Base-by-base conservation (phyloP, 2,888 invertebrate species). In the Nymphalis urticae region DNA sequence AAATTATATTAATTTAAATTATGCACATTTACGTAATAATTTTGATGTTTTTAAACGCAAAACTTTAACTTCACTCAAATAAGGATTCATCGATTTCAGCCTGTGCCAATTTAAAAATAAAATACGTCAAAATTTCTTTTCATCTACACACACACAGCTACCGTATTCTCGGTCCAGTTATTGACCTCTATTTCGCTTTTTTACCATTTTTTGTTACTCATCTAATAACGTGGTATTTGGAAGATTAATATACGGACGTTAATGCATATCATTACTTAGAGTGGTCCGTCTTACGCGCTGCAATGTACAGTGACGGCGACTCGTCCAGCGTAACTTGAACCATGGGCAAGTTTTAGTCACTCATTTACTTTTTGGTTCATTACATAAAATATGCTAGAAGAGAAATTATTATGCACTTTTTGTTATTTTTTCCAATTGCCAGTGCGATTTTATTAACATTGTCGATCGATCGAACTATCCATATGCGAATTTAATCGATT, bases 211-310 rank as follows among this genome's bases (percentile, higher is more conserved):
- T 83, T 82, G 83, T 81, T 79, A 82, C 82, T 76, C 79, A 75
- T 80, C 81, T 87, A 88, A 88, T 87, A 86, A 84, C 82, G 77
- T 82, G 81, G 80, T 85, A 87, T 88, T 89, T 84, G 81, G 78
- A 79, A 86, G 88, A 89, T 88, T 89, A 89, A 90, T 89, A 88
- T 81, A 75, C 80, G 75, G 67, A 75, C 75, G 77, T 86, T 91
- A 90, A 92, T 89, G 89, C 87, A 88, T 92, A 89, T 90, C 84
- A 92, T 92, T 91, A 91, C 67, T 75, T 80, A 80, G 90, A 92
- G 91, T 91, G 90, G 82, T 75, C 82, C 77, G 77, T 76, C 78
- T 79, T 76, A 77, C 75, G 79, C 74, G 62, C 48, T 58, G 50
- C 50, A 66, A 48, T 58, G 62, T 60, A 47, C 27, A 50, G 50